Evolutionary conservation across 2,888 invertebrate species (phyloP), one percentile per base, ranked within the genome.

Genomic region (Halictus ligatus): DNA sequence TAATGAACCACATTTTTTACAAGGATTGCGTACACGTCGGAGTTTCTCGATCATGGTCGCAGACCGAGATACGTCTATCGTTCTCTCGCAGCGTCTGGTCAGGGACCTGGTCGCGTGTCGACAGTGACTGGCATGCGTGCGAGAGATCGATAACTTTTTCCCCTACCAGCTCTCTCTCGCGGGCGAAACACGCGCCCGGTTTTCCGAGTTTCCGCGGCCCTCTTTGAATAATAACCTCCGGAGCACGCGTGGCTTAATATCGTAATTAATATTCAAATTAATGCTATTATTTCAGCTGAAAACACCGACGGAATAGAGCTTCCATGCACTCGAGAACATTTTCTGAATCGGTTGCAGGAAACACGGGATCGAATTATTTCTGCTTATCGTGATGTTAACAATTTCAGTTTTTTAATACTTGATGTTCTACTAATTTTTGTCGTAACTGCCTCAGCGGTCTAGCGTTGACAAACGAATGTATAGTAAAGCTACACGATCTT

Each of bases 61-160:
- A 64, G 15, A 64, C 29, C 29, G 12, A 29, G 64, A 64, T 3
- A 64, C 69, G 21, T 40, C 18, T 40, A 40, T 40, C 69, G 69
- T 69, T 69, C 21, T 69, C 40, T 40, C 69, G 69, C 69, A 40
- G 69, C 69, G 69, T 69, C 69, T 69, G 71, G 40, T 71, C 40
- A 43, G 21, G 71, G 71, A 43, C 40, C 71, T 21, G 71, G 43
- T 71, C 71, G 40, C 71, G 71, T 71, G 71, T 40, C 21, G 43
- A 71, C 71, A 21, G 40, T 73, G 84, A 83, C 80, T 84, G 84
- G 77, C 83, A 84, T 83, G 85, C 80, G 87, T 84, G 83, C 83
- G 76, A 80, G 82, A 85, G 89, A 89, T 90, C 90, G 89, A 90
- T 90, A 86, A 89, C 67, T 73, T 84, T 83, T 78, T 80, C 83